Evolutionary conservation across 1,140 invertebrate genomes (phyloP), one percentile per base, ranked within the genome.

Genomic region (Campoletis sonorensis): DNA sequence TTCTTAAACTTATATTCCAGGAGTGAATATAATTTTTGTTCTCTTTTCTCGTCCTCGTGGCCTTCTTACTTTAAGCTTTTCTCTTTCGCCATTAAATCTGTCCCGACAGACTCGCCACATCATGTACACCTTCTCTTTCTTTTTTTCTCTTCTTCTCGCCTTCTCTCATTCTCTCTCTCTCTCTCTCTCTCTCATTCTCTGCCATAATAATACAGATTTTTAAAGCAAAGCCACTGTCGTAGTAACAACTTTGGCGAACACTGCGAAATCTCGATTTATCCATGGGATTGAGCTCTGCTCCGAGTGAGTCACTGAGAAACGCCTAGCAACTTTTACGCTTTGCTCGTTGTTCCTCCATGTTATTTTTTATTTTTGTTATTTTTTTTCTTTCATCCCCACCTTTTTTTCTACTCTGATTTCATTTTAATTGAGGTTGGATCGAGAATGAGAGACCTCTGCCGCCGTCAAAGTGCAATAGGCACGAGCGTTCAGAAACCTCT

Each of bases 391-490:
- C 61, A 13, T 21, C 61, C 23, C 61, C 11, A 26, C 21, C 23
- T 26, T 64, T n/a, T 61, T 64, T 64, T 26, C 61, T 13, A 64
- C 61, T 64, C 61, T 64, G 61, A 64, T 64, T 64, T 64, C n/a
- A 64, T 64, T 64, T 64, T 64, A 64, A 64, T 64, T 64, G 61
- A 64, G 61, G 61, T 64, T 64, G 61, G 61, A 26, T 64, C 23
- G 61, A 1, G 61, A 64, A 64, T 64, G 61, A 64, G 21, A 64
- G 61, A 27, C 61, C 61, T 26, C 61, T 26, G 23, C 61, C 61
- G 61, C 61, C 21, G 61, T 64, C 23, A 26, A 26, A 64, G 21
- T 64, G 61, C 61, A 64, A 26, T 23, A 23, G 11, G 16, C 51
- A 18, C 18, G 8, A 18, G n/a, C 51, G 15, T 10, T 1, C 49